A percentile compares a stretch with the other conserved stretches of the same genome.
These are phyloP conservation scores for Morpho helenor DNA, from an alignment of 2,888 invertebrate genomes.

Conservation along the genomic window DNA sequence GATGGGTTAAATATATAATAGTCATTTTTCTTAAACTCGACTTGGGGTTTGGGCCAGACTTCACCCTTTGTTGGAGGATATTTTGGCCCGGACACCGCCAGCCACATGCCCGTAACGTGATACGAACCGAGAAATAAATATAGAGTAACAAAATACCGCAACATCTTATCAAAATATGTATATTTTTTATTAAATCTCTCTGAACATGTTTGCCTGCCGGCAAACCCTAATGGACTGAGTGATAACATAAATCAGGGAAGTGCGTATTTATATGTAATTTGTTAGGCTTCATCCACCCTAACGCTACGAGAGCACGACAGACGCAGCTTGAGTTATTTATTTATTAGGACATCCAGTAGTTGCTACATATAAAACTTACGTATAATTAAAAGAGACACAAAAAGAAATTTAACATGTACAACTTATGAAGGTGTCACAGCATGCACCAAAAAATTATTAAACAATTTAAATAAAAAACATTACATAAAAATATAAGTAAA, in stretches of 20 bases:
- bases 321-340: too few relatives aligned
- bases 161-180: conserved; percentile 10
- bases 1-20: conserved; percentile 66
- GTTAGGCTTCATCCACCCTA: too few relatives aligned
- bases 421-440: too few relatives aligned
- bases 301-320: too few relatives aligned
- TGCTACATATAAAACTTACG: too few relatives aligned
- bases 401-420: too few relatives aligned
- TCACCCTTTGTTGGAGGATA: conserved; percentile 80
- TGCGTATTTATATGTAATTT: too few relatives aligned
- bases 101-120: conserved; percentile 14
- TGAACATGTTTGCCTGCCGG: background rate
- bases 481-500: too few relatives aligned
- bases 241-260: background rate
- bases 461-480: too few relatives aligned
- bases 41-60: conserved; percentile 84
- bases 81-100: conserved; percentile 66
- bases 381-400: too few relatives aligned
- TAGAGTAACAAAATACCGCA: conserved; percentile 8
- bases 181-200: background rate
- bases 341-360: too few relatives aligned
- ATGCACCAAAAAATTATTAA: too few relatives aligned
- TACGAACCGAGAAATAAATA: conserved; percentile 13
- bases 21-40: conserved; percentile 55
- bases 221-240: background rate